These are phyloP conservation scores for Eupithecia tripunctaria DNA, from an alignment of 2,888 invertebrate species.

Conservation along the genomic window DNA sequence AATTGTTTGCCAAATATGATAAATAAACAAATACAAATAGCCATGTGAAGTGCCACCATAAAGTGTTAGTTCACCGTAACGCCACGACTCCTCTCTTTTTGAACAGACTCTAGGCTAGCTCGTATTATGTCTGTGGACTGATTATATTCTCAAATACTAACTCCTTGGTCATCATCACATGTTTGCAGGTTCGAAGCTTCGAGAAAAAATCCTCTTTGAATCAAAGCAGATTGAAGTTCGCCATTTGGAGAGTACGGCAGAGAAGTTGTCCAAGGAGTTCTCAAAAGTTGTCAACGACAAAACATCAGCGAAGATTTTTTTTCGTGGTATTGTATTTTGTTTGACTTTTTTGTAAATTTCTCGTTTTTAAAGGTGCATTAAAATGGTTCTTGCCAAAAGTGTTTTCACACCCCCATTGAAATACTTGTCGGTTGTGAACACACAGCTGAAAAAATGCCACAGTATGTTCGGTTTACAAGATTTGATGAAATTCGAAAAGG, in stretches of 20 bases:
- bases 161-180: neutral
- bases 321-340: too few species aligned
- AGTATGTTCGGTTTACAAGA: constrained; percentile 71
- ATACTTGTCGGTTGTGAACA: constrained; percentile 15
- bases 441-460: constrained; percentile 59
- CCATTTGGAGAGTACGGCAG: too few species aligned
- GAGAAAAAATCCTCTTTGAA: neutral
- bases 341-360: neutral
- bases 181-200: neutral
- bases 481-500: constrained; percentile 68
- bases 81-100: too few species aligned
- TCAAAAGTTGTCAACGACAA: neutral
- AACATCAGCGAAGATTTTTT: neutral
- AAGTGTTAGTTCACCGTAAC: too few species aligned
- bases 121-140: too few species aligned
- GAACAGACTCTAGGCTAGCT: too few species aligned
- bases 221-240: neutral
- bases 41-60: too few species aligned
- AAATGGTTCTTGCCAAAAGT: constrained; percentile 46
- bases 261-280: neutral
- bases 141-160: neutral
- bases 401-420: constrained; percentile 33
- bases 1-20: too few species aligned
- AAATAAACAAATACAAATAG: too few species aligned
- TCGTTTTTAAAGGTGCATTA: constrained; percentile 46